phyloP scores from a whole-genome alignment of 2,888 invertebrate species.

The Sycophila texana region DNA sequence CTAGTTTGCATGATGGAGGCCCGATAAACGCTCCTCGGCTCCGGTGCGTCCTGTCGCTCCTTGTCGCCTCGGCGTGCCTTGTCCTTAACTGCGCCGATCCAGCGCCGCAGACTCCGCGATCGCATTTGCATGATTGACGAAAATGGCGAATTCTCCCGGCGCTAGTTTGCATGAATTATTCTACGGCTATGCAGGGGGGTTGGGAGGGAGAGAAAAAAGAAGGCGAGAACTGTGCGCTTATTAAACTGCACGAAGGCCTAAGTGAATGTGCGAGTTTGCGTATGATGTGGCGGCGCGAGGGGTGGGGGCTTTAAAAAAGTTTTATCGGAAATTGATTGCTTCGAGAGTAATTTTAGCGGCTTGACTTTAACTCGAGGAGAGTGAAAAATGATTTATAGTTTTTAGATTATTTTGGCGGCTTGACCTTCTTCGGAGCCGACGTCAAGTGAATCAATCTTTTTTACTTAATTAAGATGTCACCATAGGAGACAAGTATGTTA shows the following conservation, averaged over 20 bases:
- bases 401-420: no score
- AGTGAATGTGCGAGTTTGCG: background rate
- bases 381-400: no score
- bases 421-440: no score
- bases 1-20: conserved; percentile 40
- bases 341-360: no score
- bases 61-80: conserved; percentile 1
- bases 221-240: background rate
- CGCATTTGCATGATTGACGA: conserved; percentile 31
- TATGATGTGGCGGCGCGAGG: background rate
- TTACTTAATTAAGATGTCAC: no score
- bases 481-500: no score
- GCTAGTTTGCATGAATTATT: background rate
- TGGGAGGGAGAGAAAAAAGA: background rate
- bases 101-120: background rate
- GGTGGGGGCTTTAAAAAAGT: no score
- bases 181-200: background rate
- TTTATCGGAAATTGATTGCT: no score
- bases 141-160: conserved; percentile 29
- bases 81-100: conserved; percentile 10
- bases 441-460: no score
- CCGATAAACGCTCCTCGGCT: conserved; percentile 13
- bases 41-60: conserved; percentile 1
- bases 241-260: background rate
- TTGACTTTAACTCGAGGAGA: no score